Percentiles rank a stretch among this genome's conserved stretches.
phyloP scores from a whole-genome alignment of 1,140 invertebrate species.

The Philotrypesis tridentata region DNA sequence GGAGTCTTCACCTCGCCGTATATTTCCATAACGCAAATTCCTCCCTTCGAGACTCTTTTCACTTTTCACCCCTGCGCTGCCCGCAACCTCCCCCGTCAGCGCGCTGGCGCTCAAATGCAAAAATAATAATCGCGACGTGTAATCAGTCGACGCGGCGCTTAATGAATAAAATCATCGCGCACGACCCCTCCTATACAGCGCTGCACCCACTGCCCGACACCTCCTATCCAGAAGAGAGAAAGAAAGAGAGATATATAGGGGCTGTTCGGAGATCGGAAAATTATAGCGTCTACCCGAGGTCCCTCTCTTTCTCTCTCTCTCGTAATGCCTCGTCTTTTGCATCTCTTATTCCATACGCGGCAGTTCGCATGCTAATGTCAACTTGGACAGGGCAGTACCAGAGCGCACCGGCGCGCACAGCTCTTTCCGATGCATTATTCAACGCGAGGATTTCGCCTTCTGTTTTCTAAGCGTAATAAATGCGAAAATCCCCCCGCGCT shows the following conservation, averaged over 20 bases:
- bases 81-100: too few relatives aligned
- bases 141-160: background rate
- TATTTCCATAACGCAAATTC: too few relatives aligned
- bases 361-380: constrained; percentile 1
- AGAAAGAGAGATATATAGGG: too few relatives aligned
- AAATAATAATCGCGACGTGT: background rate
- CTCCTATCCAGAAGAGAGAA: too few relatives aligned
- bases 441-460: background rate
- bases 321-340: background rate
- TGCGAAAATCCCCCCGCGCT: background rate
- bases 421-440: constrained; percentile 24
- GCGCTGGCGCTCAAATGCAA: background rate
- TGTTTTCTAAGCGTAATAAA: background rate
- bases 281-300: background rate
- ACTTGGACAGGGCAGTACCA: background rate
- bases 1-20: too few relatives aligned
- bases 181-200: background rate
- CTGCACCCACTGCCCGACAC: background rate
- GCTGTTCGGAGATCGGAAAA: background rate
- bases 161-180: background rate
- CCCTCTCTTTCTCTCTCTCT: too few relatives aligned
- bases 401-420: too few relatives aligned
- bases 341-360: background rate
- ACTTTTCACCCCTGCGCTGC: too few relatives aligned
- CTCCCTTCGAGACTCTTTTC: too few relatives aligned